phyloP scores from a whole-genome alignment of 2,113 vertebrate genomes.

The Boulengeromyrus knoepffleri region DNA sequence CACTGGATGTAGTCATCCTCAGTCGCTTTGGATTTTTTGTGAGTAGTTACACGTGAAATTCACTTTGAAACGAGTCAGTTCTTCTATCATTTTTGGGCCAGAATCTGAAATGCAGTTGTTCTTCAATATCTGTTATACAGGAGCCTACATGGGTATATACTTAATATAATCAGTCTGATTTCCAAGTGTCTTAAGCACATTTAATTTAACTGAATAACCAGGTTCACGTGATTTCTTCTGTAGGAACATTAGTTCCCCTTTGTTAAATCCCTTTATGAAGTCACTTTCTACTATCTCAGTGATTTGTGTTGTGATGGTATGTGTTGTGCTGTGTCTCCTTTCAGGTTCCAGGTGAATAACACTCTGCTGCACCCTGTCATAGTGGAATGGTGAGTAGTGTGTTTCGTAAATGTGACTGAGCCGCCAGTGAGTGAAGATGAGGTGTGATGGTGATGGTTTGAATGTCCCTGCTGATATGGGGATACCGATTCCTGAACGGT shows the following conservation, averaged over 20 bases:
- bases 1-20: not conserved
- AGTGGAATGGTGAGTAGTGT: constrained; percentile 78
- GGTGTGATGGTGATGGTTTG: not conserved
- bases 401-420: not conserved
- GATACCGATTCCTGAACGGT: not conserved
- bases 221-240: not conserved
- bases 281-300: not conserved
- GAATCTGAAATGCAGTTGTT: not conserved
- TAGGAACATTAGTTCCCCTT: not conserved
- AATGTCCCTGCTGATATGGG: not conserved
- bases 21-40: not conserved
- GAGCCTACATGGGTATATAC: not conserved
- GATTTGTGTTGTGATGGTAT: not conserved
- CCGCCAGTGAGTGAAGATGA: not conserved
- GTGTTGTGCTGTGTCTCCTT: not conserved
- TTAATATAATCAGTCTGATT: not conserved
- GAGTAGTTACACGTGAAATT: not conserved
- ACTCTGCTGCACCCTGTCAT: constrained; percentile 78
- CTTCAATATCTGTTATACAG: not conserved
- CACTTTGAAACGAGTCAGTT: not conserved
- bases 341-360: constrained; percentile 83
- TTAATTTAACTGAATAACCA: not conserved
- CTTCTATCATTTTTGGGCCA: not conserved
- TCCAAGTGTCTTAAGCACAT: not conserved
- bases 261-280: not conserved